Percentiles rank a stretch among this genome's conserved stretches.
These are phyloP conservation scores for Callospermophilus lateralis DNA, from an alignment of 2,113 vertebrate species.

Conservation along the genomic window DNA sequence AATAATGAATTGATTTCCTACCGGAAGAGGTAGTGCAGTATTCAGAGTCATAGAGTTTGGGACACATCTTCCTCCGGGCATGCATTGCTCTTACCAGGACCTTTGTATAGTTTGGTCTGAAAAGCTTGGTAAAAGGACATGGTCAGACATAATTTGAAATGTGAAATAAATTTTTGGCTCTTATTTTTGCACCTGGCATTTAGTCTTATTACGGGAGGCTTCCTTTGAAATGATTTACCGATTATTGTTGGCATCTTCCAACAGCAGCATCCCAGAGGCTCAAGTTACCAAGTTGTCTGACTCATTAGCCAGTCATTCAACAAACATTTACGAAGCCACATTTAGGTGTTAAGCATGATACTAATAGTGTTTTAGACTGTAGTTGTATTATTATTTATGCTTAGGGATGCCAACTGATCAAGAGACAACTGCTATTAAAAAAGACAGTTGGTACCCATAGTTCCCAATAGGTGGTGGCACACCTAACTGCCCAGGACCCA, in stretches of 20 bases:
- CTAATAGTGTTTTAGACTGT: background rate
- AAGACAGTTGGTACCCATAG: background rate
- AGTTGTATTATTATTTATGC: background rate
- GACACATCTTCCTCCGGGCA: background rate
- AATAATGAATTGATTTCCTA: background rate
- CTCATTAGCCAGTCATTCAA: background rate
- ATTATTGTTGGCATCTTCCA: background rate
- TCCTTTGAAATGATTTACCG: background rate
- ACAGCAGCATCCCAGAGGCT: background rate
- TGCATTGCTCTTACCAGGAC: rapidly evolving
- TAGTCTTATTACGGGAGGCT: background rate
- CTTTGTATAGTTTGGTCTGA: background rate
- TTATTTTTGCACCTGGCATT: background rate
- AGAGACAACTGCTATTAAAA: background rate
- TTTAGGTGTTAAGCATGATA: no score
- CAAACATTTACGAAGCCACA: background rate
- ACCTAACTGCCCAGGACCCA: rapidly evolving
- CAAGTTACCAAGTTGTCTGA: background rate
- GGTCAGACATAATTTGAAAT: background rate
- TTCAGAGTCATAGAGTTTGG: background rate
- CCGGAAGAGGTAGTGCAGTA: no score
- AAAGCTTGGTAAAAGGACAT: background rate
- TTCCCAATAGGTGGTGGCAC: no score
- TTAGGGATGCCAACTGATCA: background rate
- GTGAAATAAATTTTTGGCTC: background rate